phyloP scores from a whole-genome alignment of 2,797 vertebrate genomes.

The Notamacropus eugenii region DNA sequence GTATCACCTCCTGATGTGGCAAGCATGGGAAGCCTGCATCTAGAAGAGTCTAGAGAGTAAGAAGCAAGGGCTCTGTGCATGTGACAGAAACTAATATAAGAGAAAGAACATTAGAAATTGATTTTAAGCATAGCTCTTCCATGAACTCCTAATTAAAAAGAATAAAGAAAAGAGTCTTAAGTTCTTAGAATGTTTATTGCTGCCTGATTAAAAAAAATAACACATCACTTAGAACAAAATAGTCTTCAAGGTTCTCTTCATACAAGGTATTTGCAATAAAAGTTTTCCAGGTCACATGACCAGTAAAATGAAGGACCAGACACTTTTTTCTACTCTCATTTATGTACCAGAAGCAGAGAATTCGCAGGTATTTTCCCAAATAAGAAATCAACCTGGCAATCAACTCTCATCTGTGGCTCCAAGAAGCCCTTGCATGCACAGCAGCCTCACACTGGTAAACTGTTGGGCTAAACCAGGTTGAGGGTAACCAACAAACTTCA shows the following conservation, averaged over 20 bases:
- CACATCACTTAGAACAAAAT: background rate
- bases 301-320: background rate
- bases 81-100: background rate
- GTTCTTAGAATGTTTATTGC: background rate
- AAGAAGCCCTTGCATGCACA: background rate
- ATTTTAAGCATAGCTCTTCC: background rate
- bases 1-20: background rate
- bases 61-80: background rate
- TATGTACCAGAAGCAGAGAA: background rate
- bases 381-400: background rate
- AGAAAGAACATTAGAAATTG: background rate
- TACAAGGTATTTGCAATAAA: background rate
- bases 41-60: background rate
- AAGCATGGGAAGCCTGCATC: background rate
- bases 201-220: background rate
- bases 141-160: background rate
- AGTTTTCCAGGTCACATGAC: background rate
- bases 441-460: background rate
- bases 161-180: background rate
- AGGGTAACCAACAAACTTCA: background rate
- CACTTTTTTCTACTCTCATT: background rate
- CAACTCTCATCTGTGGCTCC: background rate
- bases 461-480: background rate
- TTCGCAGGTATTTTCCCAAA: background rate
- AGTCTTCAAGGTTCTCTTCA: background rate